Percentiles rank a stretch among this genome's conserved stretches.
Evolutionary conservation across 2,797 vertebrate species (phyloP).

Genomic region (Chelonia mydas): DNA sequence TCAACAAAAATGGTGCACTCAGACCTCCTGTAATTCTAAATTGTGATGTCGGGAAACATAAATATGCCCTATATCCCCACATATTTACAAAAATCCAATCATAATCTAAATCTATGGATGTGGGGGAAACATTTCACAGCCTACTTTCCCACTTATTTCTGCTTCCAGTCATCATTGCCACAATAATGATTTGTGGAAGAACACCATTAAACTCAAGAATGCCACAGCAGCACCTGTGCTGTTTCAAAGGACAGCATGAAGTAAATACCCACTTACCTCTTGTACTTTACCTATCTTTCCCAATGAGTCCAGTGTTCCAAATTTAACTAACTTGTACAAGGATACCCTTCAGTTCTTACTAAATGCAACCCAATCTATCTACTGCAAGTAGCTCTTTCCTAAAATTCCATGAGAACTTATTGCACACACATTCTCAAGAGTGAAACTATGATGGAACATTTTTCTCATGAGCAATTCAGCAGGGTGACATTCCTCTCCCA

Average conservation of each 20-base stretch:
- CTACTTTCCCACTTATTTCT: background rate
- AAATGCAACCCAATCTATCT: background rate
- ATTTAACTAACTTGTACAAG: conserved; percentile 14
- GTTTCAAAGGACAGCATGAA: background rate
- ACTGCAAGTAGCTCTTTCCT: background rate
- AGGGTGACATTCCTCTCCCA: conserved; percentile 44
- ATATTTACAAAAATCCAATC: background rate
- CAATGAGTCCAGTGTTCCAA: background rate
- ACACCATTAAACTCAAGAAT: background rate
- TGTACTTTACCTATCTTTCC: background rate
- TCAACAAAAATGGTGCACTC: background rate
- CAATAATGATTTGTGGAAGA: background rate
- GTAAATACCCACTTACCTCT: background rate
- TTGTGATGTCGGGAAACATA: background rate
- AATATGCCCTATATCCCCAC: background rate
- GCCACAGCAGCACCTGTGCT: background rate
- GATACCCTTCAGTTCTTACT: conserved; percentile 6
- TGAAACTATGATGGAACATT: conserved; percentile 41
- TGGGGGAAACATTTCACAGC: background rate
- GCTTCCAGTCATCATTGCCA: background rate
- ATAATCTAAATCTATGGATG: background rate
- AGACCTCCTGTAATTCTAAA: background rate
- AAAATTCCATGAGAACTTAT: conserved; percentile 18
- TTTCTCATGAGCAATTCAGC: conserved; percentile 67
- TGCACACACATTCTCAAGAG: conserved; percentile 33